Base-by-base conservation (phyloP, 2,888 invertebrate species). In the Nomada ruficornis region DNA sequence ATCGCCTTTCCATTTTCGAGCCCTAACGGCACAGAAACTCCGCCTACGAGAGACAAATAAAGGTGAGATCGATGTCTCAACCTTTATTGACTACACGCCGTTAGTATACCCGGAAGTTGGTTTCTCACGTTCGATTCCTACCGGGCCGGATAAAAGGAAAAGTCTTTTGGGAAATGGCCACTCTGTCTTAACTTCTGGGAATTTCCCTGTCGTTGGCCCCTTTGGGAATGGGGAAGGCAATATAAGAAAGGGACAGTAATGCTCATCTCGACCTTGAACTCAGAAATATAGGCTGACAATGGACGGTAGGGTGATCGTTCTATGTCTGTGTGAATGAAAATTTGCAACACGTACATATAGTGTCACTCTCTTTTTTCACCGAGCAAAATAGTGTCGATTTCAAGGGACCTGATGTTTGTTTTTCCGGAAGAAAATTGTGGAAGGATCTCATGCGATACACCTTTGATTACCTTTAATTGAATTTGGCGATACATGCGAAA, bases 11-110 rank as follows among this genome's bases (percentile, higher is more conserved):
- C 52, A 72, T 73, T 79, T 42, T 62, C 54, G 2, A 60, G 18
- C 20, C 59, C 59, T 50, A 54, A 71, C 65, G 26, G 65, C 68
- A n/a, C 47, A 63, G 54, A 78, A 36, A 77, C 74, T 69, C 52
- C 52, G 78, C 69, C 62, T 60, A 67, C 62, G 74, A 74, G 74
- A 74, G 60, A 68, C 78, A 85, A 86, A 84, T 83, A 83, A 83
- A 81, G 75, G 71, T 59, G 65, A 80, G 77, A 77, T 73, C 73
- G 59, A 64, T 60, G 71, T 69, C 52, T 26, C 13, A 65, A 59
- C 68, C 71, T 83, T 74, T 69, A 74, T 85, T 73, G 68, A 44
- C 42, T 59, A 50, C 71, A 26, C 60, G 47, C 47, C 13, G 47
- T 13, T 47, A 13, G 47, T 47, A 36, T 36, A 82, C 62, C 77